Percentiles rank a stretch among this genome's conserved stretches.
Conservation (phyloP, 2,888 invertebrate species). For the Achlya flavicornis region DNA sequence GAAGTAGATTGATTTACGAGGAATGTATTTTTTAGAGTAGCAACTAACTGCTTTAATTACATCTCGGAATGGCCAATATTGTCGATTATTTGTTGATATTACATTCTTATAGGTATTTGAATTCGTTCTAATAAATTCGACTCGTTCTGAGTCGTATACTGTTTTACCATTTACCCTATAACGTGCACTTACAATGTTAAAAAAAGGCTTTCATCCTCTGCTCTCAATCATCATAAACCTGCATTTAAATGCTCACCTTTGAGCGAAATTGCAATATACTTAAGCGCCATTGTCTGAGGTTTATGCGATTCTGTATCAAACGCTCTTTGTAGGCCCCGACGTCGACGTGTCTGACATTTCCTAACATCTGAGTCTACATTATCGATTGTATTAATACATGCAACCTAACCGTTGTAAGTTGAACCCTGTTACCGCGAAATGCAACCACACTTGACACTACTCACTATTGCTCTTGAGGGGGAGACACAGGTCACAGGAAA, state of each 20-base stretch:
- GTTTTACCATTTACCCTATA: neutral
- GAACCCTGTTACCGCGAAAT: conserved; percentile 54
- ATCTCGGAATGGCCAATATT: no score
- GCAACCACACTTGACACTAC: conserved; percentile 37
- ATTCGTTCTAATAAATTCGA: no score
- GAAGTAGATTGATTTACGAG: no score
- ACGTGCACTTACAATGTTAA: neutral
- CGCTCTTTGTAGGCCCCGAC: conserved; percentile 55
- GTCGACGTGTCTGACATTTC: conserved; percentile 78
- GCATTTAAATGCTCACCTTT: conserved; percentile 2
- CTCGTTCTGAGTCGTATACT: no score
- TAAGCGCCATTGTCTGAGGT: conserved; percentile 34
- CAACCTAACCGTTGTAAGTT: conserved; percentile 43
- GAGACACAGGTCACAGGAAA: conserved; percentile 48
- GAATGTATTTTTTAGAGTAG: no score
- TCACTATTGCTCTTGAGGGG: conserved; percentile 34
- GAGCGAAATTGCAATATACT: neutral
- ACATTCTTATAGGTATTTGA: no score
- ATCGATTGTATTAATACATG: conserved; percentile 78
- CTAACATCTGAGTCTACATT: conserved; percentile 73
- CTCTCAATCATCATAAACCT: neutral
- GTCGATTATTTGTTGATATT: no score
- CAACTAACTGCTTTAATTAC: no score
- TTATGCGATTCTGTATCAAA: conserved; percentile 46
- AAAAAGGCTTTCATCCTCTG: neutral